Percentiles rank a stretch among this genome's conserved stretches.
phyloP scores from a whole-genome alignment of 2,888 invertebrate species.

The Trichogramma evanescens region DNA sequence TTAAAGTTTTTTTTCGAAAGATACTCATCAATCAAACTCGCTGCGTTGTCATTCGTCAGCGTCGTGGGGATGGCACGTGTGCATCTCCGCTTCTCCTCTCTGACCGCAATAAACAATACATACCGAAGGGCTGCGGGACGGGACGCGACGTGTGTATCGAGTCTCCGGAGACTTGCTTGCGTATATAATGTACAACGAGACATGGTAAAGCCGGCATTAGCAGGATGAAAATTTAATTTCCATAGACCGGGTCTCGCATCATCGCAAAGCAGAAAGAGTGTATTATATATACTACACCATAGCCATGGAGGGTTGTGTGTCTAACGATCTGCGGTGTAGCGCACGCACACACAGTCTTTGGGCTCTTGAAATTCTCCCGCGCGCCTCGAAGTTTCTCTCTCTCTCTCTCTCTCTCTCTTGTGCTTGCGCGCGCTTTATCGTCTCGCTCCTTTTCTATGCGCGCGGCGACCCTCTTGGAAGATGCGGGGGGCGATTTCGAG shows the following conservation, averaged over 20 bases:
- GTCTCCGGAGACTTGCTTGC: neutral
- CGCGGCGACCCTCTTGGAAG: neutral
- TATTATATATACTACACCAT: neutral
- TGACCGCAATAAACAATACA: slow-evolving; percentile 4
- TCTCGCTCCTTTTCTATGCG: neutral
- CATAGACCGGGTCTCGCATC: slow-evolving; percentile 1
- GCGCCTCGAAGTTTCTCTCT: slow-evolving; percentile 9
- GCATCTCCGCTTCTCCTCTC: no score
- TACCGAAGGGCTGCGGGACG: neutral
- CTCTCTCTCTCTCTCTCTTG: no score
- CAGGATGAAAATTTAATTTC: slow-evolving; percentile 23
- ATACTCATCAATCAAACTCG: no score
- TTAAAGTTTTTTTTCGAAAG: no score
- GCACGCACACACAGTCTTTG: neutral
- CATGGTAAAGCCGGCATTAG: slow-evolving; percentile 13
- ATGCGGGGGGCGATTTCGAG: slow-evolving; percentile 1
- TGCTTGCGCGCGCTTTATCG: slow-evolving; percentile 14
- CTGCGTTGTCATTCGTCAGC: no score
- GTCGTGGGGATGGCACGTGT: no score
- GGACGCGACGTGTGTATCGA: no score
- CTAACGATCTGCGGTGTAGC: slow-evolving; percentile 20
- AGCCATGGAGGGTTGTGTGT: neutral
- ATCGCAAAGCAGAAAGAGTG: neutral
- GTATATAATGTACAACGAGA: neutral
- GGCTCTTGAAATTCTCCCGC: neutral